phyloP scores from a whole-genome alignment of 2,113 vertebrate genomes.

The Promerops cafer region DNA sequence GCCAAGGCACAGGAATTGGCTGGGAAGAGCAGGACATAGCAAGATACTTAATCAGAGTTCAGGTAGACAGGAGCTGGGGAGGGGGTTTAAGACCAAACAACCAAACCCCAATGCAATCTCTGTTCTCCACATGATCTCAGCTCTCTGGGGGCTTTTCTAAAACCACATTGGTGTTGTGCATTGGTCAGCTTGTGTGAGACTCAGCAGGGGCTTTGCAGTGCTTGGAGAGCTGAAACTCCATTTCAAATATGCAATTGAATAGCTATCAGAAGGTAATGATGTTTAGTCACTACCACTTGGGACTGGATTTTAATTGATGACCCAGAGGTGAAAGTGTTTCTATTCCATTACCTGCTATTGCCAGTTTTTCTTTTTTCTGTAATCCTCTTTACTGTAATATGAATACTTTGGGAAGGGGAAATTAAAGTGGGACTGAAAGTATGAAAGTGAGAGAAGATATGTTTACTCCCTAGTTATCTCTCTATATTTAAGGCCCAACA shows the following conservation, averaged over 20 bases:
- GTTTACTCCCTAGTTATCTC: neutral
- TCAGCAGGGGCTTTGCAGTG: neutral
- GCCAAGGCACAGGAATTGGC: neutral
- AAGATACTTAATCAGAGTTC: neutral
- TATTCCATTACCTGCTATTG: slow-evolving; percentile 14
- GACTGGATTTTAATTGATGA: slow-evolving; percentile 57
- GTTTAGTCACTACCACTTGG: slow-evolving; percentile 40
- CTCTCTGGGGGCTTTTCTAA: neutral
- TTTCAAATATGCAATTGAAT: neutral
- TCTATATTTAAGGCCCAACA: neutral
- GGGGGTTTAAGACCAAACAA: neutral
- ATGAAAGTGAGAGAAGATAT: neutral
- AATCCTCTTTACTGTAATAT: neutral
- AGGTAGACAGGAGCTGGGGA: neutral
- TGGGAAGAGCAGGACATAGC: neutral
- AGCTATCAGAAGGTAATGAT: neutral
- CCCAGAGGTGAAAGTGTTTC: slow-evolving; percentile 42
- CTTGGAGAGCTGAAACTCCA: neutral
- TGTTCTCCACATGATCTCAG: neutral
- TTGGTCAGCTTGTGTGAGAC: neutral
- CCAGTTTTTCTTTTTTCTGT: neutral
- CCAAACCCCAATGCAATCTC: neutral
- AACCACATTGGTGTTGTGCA: too few relatives aligned
- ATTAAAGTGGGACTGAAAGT: neutral
- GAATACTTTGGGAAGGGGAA: neutral